Base-by-base conservation (phyloP, 1,140 invertebrate genomes). In the Drosophila simulans region DNA sequence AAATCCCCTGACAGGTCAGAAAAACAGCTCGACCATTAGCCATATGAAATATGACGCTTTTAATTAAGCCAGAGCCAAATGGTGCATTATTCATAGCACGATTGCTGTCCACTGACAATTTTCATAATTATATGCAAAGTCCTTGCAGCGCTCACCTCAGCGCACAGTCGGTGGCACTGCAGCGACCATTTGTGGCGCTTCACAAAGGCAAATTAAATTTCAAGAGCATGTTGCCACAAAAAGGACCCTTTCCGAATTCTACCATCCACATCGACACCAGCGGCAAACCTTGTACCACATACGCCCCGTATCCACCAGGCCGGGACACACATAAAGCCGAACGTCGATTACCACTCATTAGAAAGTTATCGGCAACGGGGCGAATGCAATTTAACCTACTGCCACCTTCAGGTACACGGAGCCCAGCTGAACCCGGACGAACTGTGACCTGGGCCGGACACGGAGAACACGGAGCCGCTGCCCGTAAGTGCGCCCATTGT, bases 291-390 rank as follows among this genome's bases (percentile, higher is more conserved):
- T 3, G 2, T 31, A 8, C 31, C 13, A 35, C 2, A 27, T 2
- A 13, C 2, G 12, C 22, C 12, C 37, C n/a, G 11, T n/a, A 12
- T 27, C 48, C 35, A 5, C 4, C 11, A 17, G 12, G 7, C 10
- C 46, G 17, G 39, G 8, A 13, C 31, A 20, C 42, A 58, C 52
- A 56, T 46, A 25, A 45, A 53, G 37, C 31, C 22, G 20, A 57
- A 70, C 60, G 79, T 59, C 73, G 79, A 82, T 82, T 77, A 69
- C 73, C 53, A 77, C 74, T 77, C 52, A 77, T 77, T 82, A 82
- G 60, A 82, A 82, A 73, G 54, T 82, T 77, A 78, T 82, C 62
- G 68, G 52, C 58, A 40, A 5, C 34, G 64, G 52, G 42, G 58
- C 46, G 62, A 65, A 34, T 81, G 72, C 76, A 72, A 65, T 80